phyloP scores from a whole-genome alignment of 2,113 vertebrate genomes.

The Alectura lathami region DNA sequence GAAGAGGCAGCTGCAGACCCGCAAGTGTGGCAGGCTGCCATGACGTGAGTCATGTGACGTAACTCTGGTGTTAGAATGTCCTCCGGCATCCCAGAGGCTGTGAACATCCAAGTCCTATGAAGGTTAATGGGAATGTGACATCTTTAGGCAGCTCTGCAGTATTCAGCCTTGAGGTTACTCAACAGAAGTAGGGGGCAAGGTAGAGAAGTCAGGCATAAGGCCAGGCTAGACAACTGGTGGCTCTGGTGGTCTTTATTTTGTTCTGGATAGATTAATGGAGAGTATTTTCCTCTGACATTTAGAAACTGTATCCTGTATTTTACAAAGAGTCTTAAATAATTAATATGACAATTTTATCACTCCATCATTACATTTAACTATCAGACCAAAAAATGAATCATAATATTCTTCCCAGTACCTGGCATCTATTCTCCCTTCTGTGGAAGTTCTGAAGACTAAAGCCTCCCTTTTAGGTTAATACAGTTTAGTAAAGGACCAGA shows the following conservation, averaged over 20 bases:
- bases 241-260: background rate
- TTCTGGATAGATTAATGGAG: background rate
- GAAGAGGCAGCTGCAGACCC: background rate
- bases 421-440: background rate
- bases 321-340: constrained; percentile 20
- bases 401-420: background rate
- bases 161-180: background rate
- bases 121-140: background rate
- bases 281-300: background rate
- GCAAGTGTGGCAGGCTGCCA: rapidly evolving
- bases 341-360: background rate
- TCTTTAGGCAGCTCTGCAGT: background rate
- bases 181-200: background rate
- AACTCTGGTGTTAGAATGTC: background rate
- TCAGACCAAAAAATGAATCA: background rate
- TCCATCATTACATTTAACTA: background rate
- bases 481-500: background rate
- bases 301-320: constrained; percentile 21
- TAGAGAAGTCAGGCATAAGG: background rate
- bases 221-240: background rate
- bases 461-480: background rate
- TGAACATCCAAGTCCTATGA: background rate
- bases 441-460: background rate
- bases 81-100: background rate
- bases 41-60: background rate